Base-by-base conservation (phyloP, 2,797 vertebrate species). In the Leptoclinus maculatus region DNA sequence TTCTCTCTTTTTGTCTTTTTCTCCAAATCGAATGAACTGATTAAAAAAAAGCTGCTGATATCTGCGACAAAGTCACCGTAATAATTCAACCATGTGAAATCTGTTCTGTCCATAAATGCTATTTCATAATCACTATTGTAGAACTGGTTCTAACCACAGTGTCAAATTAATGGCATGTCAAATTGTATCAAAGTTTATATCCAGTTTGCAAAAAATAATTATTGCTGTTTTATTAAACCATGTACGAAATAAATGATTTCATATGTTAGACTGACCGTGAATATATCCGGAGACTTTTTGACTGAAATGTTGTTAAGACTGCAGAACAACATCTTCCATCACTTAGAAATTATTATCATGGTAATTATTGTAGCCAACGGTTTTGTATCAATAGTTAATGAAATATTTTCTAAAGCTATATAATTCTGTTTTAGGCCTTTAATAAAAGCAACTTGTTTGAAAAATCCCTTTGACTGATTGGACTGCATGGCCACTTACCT, bases 141-240 rank as follows among this genome's bases (percentile, higher is more conserved):
- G 68, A 86, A 86, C 82, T 78, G 82, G 84, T 85, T 80, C 77
- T 78, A 70, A 79, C 77, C 79, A 86, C 82, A 17, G 71, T 72
- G 76, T 92, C 91, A 86, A 88, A 87, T 51, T 78, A 87, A 85
- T 57, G 91, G 94, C 93, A 95, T 94, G 94, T 91, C 86, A 68
- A 80, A 78, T 76, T 86, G 84, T 91, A 83, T 89, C 70, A 89
- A 92, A 60, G 83, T 95, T 95, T 95, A 82, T 94, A 95, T 92
- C 93, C 91, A 91, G 91, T 95, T 95, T 94, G 92, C 92, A 94
- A 93, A 93, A 91, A 90, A 87, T 51, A 77, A 85, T 76, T 75
- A 84, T 88, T 87, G 82, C 76, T 84, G 90, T 93, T 93, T 92
- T 90, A 90, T 76, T 87, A 88, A 88, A 86, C 41, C 66, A 84